phyloP scores from a whole-genome alignment of 2,888 invertebrate species.

The Spatulosminthurus flaviceps region DNA sequence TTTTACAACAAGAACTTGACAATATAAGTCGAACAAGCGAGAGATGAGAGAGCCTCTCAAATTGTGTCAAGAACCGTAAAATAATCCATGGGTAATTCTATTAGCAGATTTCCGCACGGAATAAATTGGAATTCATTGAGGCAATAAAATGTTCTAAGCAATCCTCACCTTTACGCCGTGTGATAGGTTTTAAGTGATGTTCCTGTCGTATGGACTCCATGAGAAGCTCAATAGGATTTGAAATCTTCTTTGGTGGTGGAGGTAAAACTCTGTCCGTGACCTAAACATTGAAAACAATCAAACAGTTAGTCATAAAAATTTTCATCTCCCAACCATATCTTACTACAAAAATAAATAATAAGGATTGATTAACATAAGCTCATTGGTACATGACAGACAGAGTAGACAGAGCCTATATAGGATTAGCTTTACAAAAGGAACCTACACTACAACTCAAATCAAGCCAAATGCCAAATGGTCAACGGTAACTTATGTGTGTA shows the following conservation, averaged over 20 bases:
- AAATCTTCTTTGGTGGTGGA: constrained; percentile 75
- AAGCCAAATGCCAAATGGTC: too few species aligned
- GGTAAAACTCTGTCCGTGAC: constrained; percentile 85
- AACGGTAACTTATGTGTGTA: too few species aligned
- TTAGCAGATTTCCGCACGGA: too few species aligned
- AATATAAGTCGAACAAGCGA: too few species aligned
- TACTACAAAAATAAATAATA: background rate
- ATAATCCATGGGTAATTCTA: too few species aligned
- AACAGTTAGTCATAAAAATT: constrained; percentile 11
- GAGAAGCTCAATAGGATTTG: constrained; percentile 83
- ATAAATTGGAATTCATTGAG: background rate
- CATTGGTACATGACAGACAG: too few species aligned
- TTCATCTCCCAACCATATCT: background rate
- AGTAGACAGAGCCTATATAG: too few species aligned
- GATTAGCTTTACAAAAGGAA: too few species aligned
- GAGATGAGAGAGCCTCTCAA: too few species aligned
- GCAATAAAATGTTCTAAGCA: constrained; percentile 1
- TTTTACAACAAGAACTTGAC: too few species aligned
- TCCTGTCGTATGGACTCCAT: constrained; percentile 83
- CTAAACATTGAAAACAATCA: constrained; percentile 67
- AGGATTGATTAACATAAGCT: background rate
- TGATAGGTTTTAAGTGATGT: constrained; percentile 65
- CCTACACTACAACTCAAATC: too few species aligned
- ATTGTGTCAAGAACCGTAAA: too few species aligned
- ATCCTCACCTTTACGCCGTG: constrained; percentile 30